phyloP scores from a whole-genome alignment of 2,797 vertebrate genomes.

The Heliangelus exortis region DNA sequence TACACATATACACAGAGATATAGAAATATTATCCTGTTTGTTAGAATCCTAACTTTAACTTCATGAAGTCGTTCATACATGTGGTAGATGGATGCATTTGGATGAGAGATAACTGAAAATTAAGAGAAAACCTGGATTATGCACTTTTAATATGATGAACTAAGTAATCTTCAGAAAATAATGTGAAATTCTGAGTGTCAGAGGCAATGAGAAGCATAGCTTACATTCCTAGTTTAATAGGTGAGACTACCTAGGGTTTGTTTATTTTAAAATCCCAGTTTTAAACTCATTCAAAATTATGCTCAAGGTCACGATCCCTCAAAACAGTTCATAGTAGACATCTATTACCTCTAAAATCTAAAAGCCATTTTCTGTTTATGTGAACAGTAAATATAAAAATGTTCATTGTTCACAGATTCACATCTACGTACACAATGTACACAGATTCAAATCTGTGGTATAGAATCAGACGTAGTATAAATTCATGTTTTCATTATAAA shows the following conservation, averaged over 20 bases:
- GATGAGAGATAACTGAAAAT: background rate
- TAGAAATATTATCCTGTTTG: background rate
- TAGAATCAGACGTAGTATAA: background rate
- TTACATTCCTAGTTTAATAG: background rate
- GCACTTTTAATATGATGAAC: background rate
- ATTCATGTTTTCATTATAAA: background rate
- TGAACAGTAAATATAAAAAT: background rate
- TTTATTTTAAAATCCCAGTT: background rate
- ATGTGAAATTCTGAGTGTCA: background rate
- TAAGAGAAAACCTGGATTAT: background rate
- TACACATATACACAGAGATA: background rate
- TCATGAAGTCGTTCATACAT: background rate
- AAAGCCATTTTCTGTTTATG: background rate
- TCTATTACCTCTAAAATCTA: background rate
- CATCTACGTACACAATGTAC: no score
- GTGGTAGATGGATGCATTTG: background rate
- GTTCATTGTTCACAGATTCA: no score
- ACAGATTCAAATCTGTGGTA: no score
- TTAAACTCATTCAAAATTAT: background rate
- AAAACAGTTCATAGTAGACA: background rate
- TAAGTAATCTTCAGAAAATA: background rate
- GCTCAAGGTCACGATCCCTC: background rate
- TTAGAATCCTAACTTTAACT: background rate
- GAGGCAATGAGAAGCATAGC: background rate
- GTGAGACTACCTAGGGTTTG: background rate